Percentiles rank a stretch among this genome's conserved stretches.
Evolutionary conservation across 2,113 vertebrate genomes (phyloP).

Genomic region (Thamnophis sirtalis): DNA sequence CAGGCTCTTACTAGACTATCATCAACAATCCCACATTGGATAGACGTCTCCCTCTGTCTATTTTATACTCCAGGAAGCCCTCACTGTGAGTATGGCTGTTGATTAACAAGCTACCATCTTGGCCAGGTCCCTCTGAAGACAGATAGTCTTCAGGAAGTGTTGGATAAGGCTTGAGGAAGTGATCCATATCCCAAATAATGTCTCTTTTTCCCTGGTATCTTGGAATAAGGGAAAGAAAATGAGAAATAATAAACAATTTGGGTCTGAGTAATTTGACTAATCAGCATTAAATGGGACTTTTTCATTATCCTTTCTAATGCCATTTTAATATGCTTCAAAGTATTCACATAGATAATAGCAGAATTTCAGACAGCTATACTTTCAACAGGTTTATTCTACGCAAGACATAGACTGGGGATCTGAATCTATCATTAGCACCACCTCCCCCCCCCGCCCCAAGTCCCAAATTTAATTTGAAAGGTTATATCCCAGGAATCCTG

Average conservation of each 20-base stretch:
- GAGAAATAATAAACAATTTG: not conserved
- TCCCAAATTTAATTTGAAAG: not conserved
- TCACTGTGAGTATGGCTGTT: slow-evolving; percentile 33
- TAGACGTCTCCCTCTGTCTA: too few species aligned
- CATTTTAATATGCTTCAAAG: not conserved
- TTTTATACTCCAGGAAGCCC: too few species aligned
- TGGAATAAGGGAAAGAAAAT: not conserved
- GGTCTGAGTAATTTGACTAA: not conserved
- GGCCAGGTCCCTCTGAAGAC: not conserved
- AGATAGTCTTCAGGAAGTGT: not conserved
- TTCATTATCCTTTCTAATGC: not conserved
- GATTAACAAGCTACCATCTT: slow-evolving; percentile 3
- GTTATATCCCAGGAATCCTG: slow-evolving; percentile 38
- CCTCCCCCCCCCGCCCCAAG: too few species aligned
- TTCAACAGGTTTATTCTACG: not conserved
- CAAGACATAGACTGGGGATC: not conserved
- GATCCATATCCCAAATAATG: not conserved
- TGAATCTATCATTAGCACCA: not conserved
- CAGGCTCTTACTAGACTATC: too few species aligned
- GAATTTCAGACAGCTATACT: not conserved
- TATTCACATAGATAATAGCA: not conserved
- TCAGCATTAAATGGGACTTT: not conserved
- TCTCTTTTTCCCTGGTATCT: not conserved
- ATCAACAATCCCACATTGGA: too few species aligned
- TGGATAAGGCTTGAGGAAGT: not conserved